phyloP scores from a whole-genome alignment of 2,888 invertebrate genomes.

The Stenurella melanura region DNA sequence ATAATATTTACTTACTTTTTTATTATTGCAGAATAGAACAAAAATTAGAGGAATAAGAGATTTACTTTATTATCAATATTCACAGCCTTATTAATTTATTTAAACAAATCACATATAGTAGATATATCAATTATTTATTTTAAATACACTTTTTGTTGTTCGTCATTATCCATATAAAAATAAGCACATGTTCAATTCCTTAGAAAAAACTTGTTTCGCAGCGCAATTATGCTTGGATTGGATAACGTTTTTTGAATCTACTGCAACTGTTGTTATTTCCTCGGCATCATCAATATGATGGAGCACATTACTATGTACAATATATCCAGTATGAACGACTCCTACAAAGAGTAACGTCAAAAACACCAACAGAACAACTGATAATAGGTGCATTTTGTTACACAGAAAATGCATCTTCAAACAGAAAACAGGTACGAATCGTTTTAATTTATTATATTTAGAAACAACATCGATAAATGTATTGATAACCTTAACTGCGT shows the following conservation, averaged over 20 bases:
- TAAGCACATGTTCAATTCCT: constrained; percentile 33
- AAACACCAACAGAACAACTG: background rate
- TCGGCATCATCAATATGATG: constrained; percentile 14
- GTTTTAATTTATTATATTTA: background rate
- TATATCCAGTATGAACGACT: background rate
- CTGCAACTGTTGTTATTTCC: constrained; percentile 9
- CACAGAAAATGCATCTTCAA: background rate
- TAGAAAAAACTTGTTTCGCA: constrained; percentile 11
- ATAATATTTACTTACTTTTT: no score
- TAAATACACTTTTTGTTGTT: no score
- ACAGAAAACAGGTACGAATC: background rate
- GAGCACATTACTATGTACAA: constrained; percentile 14
- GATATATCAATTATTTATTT: no score
- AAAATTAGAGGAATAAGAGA: no score
- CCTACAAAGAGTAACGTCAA: background rate
- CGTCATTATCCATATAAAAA: constrained; percentile 1
- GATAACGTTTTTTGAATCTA: background rate
- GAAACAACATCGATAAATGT: background rate
- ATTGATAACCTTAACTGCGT: background rate
- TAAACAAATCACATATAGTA: no score
- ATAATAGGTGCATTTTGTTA: background rate
- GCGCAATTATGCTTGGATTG: constrained; percentile 22
- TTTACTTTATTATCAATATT: no score
- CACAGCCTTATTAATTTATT: no score
- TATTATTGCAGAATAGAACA: no score